A percentile compares a stretch with the other conserved stretches of the same genome.
These are phyloP conservation scores for Xenus cinereus DNA, from an alignment of 2,113 vertebrate species.

Conservation along the genomic window DNA sequence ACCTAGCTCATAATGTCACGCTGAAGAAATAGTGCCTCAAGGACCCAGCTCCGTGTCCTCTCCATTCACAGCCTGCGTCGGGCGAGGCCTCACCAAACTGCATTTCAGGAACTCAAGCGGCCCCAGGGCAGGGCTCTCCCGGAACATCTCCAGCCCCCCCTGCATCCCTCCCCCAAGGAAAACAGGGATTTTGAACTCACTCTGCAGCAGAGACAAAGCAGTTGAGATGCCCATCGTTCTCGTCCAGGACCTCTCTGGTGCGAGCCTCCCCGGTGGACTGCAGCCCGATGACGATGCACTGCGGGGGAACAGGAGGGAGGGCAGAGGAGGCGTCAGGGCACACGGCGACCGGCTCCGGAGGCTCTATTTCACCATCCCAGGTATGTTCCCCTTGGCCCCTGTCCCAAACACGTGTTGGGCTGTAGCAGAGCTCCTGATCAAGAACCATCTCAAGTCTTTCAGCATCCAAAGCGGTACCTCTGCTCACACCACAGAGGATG, in stretches of 20 bases:
- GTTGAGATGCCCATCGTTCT: conserved; percentile 91
- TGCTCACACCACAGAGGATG: neutral
- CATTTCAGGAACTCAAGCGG: neutral
- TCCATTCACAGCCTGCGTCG: neutral
- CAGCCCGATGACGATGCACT: conserved; percentile 95
- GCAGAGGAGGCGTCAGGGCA: neutral
- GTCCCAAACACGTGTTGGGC: accelerated
- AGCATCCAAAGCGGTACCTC: accelerated
- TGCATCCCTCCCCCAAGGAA: neutral
- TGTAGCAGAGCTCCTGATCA: neutral
- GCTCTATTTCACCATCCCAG: neutral
- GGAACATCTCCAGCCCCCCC: neutral
- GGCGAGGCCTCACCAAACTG: neutral
- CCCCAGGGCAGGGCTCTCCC: neutral
- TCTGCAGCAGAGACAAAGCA: conserved; percentile 94
- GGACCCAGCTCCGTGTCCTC: neutral
- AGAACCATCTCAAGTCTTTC: neutral
- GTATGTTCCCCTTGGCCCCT: neutral
- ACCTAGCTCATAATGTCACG: neutral
- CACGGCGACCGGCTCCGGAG: neutral
- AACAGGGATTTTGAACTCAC: conserved; percentile 10
- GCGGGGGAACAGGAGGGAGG: neutral
- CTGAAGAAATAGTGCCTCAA: neutral
- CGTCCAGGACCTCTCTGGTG: conserved; percentile 92
- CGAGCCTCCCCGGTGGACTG: conserved; percentile 97